Evolutionary conservation across 2,797 vertebrate genomes (phyloP), one percentile per base, ranked within the genome.

Genomic region (Trematomus bernacchii): DNA sequence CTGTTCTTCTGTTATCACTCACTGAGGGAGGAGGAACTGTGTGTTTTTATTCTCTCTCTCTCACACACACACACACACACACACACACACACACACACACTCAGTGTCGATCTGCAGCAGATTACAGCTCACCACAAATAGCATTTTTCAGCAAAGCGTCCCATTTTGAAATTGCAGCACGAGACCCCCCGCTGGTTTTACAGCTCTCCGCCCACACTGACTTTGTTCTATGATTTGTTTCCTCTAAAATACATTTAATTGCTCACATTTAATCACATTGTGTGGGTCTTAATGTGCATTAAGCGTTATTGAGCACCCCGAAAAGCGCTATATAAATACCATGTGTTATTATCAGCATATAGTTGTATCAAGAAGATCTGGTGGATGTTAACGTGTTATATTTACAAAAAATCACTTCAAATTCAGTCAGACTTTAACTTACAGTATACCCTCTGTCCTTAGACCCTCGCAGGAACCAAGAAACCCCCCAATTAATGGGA

Each of bases 1-100:
- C 52, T 62, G 73, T 66, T 77, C 80, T 76, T 78, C 63, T 57
- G 58, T 80, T 88, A 86, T 84, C 78, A 84, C 84, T 87, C 81
- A 70, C 57, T 76, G 83, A 82, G 79, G 84, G 77, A 81, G 87
- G 76, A 85, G 66, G 52, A 89, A 51, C 67, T 63, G 68, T 76
- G 53, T 79, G 48, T 79, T 79, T 82, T 54, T 79, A 62, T 73
- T 61, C 33, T 57, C 37, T 60, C 62, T 14, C 55, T 19, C 52
- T 14, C 75, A 68, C 43, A 13, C 37, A 65, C 52, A 54, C 47
- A 61, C 37, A 53, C 30, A 54, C 14, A 40, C 53, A 73, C 47
- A 50, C 48, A 44, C 19, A 66, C 33, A 37, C 33, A 8, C 33
- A 8, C 33, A 37, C 33, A 37, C 33, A 37, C 33, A 37, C 33